phyloP scores from a whole-genome alignment of 2,888 invertebrate genomes.

The Antitype chi region DNA sequence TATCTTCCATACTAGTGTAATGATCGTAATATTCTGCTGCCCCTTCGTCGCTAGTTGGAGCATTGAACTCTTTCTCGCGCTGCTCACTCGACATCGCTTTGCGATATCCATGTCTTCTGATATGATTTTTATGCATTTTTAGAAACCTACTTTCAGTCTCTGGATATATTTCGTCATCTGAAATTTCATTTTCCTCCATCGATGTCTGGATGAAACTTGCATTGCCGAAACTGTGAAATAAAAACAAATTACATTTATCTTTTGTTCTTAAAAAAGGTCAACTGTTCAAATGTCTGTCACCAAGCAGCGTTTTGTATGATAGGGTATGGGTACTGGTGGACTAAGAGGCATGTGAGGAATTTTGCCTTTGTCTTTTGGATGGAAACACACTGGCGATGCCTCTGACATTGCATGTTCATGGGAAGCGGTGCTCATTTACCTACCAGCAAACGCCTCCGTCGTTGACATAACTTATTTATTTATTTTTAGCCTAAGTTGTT shows the following conservation, averaged over 20 bases:
- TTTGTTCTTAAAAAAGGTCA: background rate
- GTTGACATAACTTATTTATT: no score
- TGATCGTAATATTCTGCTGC: slow-evolving; percentile 18
- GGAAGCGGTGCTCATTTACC: background rate
- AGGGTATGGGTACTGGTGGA: background rate
- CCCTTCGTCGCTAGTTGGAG: slow-evolving; percentile 4
- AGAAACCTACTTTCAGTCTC: background rate
- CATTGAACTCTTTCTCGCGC: background rate
- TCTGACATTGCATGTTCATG: background rate
- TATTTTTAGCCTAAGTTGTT: no score
- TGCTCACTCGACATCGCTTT: background rate
- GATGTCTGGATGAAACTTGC: slow-evolving; percentile 15
- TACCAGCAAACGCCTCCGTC: background rate
- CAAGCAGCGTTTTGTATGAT: background rate
- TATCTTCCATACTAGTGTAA: slow-evolving; percentile 19
- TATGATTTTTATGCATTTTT: background rate
- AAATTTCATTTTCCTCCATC: slow-evolving; percentile 2
- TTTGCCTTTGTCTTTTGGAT: background rate
- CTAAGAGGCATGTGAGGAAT: background rate
- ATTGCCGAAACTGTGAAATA: slow-evolving; percentile 41
- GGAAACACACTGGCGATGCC: background rate
- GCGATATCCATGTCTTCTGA: background rate
- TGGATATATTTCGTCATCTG: slow-evolving; percentile 6
- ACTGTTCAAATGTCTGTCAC: background rate
- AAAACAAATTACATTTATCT: background rate